phyloP scores from a whole-genome alignment of 1,140 invertebrate genomes.

The Psix sp. region DNA sequence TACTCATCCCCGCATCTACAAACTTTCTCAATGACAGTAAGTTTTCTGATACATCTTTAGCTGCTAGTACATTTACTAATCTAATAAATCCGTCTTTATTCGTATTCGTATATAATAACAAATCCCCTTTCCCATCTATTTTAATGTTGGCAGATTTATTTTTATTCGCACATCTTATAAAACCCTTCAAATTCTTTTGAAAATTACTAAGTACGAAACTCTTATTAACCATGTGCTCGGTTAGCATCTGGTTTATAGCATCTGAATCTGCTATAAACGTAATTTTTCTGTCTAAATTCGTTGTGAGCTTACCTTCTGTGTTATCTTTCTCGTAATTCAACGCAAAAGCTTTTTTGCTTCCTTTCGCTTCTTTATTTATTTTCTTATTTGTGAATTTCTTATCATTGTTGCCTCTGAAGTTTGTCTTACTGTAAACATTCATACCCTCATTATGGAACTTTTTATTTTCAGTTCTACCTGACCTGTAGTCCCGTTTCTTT shows the following conservation, averaged over 20 bases:
- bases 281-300: conserved; percentile 2
- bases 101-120: not conserved
- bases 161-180: conserved; percentile 29
- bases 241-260: conserved; percentile 3
- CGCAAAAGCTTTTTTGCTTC: too few relatives aligned
- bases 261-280: conserved; percentile 33
- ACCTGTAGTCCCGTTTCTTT: not conserved
- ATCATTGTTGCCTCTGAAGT: conserved; percentile 9
- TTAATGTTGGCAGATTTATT: conserved; percentile 8
- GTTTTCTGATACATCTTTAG: conserved; percentile 38
- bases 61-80: conserved; percentile 28
- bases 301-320: not conserved
- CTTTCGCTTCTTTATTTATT: not conserved
- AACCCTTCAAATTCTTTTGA: conserved; percentile 1
- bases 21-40: conserved; percentile 48
- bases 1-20: conserved; percentile 20
- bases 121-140: conserved; percentile 18
- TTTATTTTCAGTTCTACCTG: too few relatives aligned
- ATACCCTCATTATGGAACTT: conserved; percentile 5
- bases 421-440: not conserved
- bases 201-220: conserved; percentile 42
- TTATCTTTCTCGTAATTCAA: not conserved
- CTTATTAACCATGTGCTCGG: conserved; percentile 35
- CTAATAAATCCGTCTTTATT: not conserved
- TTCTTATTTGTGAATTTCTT: not conserved